Evolutionary conservation across 2,797 vertebrate genomes (phyloP).

Genomic region (Kryptopterus vitreolus): DNA sequence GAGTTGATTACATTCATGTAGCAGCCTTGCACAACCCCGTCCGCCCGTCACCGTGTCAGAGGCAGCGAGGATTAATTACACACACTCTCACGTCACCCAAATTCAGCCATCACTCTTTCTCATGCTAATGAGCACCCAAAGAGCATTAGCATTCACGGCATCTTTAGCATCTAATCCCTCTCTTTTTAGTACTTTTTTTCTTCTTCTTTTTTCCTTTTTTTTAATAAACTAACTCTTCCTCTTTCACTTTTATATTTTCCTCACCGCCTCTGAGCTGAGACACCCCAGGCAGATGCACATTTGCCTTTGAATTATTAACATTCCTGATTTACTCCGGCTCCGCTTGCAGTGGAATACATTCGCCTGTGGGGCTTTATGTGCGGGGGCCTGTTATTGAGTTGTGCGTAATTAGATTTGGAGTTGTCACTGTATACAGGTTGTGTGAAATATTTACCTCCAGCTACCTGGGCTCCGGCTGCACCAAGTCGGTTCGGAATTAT

Average conservation of each 20-base stretch:
- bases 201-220: background rate
- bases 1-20: constrained; percentile 35
- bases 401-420: constrained; percentile 45
- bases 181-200: background rate
- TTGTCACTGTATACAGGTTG: constrained; percentile 26
- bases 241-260: constrained; percentile 22
- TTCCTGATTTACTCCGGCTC: constrained; percentile 40
- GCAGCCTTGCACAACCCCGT: constrained; percentile 27
- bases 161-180: constrained; percentile 31
- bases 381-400: constrained; percentile 37
- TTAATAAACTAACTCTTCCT: background rate
- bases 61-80: constrained; percentile 36
- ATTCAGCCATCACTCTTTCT: constrained; percentile 32
- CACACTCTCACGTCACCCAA: constrained; percentile 17
- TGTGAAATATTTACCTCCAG: constrained; percentile 26
- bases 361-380: constrained; percentile 30
- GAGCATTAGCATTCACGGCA: constrained; percentile 19
- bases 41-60: constrained; percentile 24
- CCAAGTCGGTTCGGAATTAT: constrained; percentile 3
- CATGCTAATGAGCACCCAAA: constrained; percentile 31
- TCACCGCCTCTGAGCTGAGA: constrained; percentile 6
- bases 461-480: background rate
- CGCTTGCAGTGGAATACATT: constrained; percentile 18
- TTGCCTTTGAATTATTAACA: constrained; percentile 46
- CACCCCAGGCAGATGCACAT: constrained; percentile 16